A percentile compares a stretch with the other conserved stretches of the same genome.
Evolutionary conservation across 2,113 vertebrate species (phyloP).

Genomic region (Marmota monax): DNA sequence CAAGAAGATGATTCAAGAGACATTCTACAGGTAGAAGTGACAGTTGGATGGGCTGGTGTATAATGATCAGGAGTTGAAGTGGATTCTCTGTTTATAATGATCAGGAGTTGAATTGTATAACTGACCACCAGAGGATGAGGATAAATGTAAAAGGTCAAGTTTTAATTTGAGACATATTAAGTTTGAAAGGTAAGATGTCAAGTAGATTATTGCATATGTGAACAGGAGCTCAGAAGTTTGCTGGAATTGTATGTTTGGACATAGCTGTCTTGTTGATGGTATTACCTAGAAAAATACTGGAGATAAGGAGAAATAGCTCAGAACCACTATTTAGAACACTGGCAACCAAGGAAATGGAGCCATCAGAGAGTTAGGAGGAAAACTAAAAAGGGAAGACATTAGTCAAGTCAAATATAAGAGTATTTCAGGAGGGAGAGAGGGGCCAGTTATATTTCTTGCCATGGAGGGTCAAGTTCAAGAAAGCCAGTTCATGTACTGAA

Average conservation of each 20-base stretch:
- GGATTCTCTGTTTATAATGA: not conserved
- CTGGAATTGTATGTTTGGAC: not conserved
- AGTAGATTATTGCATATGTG: not conserved
- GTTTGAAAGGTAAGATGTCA: not conserved
- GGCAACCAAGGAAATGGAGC: not conserved
- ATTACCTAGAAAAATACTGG: not conserved
- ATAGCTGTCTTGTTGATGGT: not conserved
- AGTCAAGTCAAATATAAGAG: not conserved
- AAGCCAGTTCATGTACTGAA: not conserved
- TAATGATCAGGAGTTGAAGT: not conserved
- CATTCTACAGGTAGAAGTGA: not conserved
- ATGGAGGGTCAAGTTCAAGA: not conserved
- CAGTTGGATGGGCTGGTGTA: not conserved
- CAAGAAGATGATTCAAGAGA: not conserved
- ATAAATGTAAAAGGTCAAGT: not conserved
- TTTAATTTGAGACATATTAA: not conserved
- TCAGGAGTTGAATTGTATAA: not conserved
- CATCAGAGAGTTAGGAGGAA: not conserved
- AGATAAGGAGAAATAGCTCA: not conserved
- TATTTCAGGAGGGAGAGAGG: not conserved
- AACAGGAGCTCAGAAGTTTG: not conserved
- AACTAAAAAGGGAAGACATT: not conserved
- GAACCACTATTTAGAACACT: not conserved
- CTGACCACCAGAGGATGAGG: rapidly evolving
- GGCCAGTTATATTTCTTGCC: not conserved